Evolutionary conservation across 2,113 vertebrate species (phyloP).

Genomic region (human): GRCh38 chr2:65503001-65503500

Average conservation of each 20-base stretch:
- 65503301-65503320: neutral
- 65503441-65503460: neutral
- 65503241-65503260: neutral
- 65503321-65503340: neutral
- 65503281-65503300: neutral
- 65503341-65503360: neutral
- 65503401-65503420: neutral
- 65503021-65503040: neutral
- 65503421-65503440: neutral
- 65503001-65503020: neutral
- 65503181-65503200: neutral
- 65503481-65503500: neutral
- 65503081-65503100: neutral
- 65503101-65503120: neutral
- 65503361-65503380: neutral
- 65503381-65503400: neutral
- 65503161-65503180: neutral
- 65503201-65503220: neutral
- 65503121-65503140: neutral
- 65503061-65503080: neutral
- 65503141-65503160: neutral
- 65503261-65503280: neutral
- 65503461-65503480: neutral
- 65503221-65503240: neutral
- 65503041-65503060: neutral